These are phyloP conservation scores for Dascyllus trimaculatus DNA, from an alignment of 2,113 vertebrate genomes.

Conservation along the genomic window DNA sequence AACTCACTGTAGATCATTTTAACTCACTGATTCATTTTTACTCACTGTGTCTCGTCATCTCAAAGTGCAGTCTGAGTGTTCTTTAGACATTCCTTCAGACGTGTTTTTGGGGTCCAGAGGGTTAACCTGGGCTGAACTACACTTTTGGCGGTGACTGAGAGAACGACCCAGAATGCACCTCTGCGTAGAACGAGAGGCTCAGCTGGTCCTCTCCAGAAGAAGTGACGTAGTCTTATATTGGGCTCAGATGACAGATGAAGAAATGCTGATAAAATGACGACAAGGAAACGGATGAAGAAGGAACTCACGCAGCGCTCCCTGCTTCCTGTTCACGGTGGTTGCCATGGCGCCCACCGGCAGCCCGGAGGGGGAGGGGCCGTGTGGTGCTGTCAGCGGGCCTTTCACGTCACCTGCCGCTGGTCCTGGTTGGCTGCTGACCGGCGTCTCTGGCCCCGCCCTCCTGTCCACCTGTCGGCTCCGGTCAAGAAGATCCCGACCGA, in stretches of 20 bases:
- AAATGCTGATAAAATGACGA: neutral
- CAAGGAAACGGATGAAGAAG: neutral
- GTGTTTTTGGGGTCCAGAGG: too few species aligned
- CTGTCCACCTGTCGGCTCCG: slow-evolving; percentile 89
- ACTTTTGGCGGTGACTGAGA: too few species aligned
- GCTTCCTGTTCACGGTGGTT: slow-evolving; percentile 82
- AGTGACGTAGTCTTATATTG: neutral
- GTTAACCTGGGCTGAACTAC: too few species aligned
- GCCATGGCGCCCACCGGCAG: slow-evolving; percentile 83
- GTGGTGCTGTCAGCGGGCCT: slow-evolving; percentile 74
- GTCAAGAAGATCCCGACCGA: slow-evolving; percentile 94
- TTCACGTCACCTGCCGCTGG: slow-evolving; percentile 65
- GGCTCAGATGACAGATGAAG: slow-evolving; percentile 34
- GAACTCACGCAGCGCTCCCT: slow-evolving; percentile 87
- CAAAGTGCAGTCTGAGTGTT: too few species aligned
- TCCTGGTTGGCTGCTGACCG: slow-evolving; percentile 29
- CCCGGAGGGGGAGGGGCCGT: slow-evolving; percentile 87
- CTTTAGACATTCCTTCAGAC: too few species aligned
- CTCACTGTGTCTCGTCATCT: too few species aligned
- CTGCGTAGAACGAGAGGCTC: too few species aligned
- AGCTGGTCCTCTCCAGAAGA: too few species aligned
- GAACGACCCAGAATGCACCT: too few species aligned
- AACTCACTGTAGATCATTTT: too few species aligned
- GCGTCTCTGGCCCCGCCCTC: slow-evolving; percentile 51
- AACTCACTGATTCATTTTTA: too few species aligned